Percentiles rank a stretch among this genome's conserved stretches.
Conservation (phyloP, 2,113 vertebrate genomes). For the Sander vitreus region DNA sequence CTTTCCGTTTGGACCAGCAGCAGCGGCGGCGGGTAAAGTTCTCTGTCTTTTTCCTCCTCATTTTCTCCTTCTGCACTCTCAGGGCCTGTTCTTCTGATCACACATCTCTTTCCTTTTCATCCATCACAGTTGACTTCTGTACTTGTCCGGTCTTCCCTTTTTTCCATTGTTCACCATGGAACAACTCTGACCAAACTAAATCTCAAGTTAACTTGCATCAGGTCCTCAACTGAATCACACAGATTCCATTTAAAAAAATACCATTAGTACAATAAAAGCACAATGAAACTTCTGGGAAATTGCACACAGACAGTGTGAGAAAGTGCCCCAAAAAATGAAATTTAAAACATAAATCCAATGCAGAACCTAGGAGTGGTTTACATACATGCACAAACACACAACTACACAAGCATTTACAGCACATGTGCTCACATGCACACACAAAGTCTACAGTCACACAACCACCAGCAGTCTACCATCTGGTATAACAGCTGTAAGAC, state of each 20-base stretch:
- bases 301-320: background rate
- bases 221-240: constrained; percentile 8
- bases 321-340: background rate
- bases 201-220: constrained; percentile 26
- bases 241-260: constrained; percentile 9
- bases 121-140: constrained; percentile 61
- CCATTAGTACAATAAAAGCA: background rate
- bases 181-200: constrained; percentile 57
- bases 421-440: constrained; percentile 6
- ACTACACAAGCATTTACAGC: background rate
- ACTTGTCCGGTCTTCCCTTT: constrained; percentile 48
- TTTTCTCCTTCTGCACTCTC: constrained; percentile 63
- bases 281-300: background rate
- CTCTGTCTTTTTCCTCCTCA: constrained; percentile 62
- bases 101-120: constrained; percentile 62
- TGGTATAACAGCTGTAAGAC: constrained; percentile 67
- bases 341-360: background rate
- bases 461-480: constrained; percentile 59
- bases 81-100: constrained; percentile 58
- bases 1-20: constrained; percentile 80
- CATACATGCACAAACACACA: background rate
- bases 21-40: constrained; percentile 85
- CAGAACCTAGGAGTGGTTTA: background rate
- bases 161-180: constrained; percentile 71
- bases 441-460: constrained; percentile 33